A percentile compares a stretch with the other conserved stretches of the same genome.
Conservation (phyloP, 1,140 invertebrate species). For the Drosophila cardini region DNA sequence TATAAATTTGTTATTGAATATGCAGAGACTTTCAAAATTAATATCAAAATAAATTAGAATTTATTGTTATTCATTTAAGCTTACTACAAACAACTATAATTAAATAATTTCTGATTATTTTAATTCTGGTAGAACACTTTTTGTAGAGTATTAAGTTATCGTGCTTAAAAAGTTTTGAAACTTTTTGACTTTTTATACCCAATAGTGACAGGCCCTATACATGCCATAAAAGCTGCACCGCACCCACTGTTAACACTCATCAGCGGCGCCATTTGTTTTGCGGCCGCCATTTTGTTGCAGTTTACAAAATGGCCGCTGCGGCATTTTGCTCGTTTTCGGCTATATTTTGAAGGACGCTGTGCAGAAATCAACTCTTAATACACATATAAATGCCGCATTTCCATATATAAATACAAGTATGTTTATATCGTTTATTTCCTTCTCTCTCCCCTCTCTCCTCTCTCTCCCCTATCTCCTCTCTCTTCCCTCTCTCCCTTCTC, state of each 20-base stretch:
- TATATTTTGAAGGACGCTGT: slow-evolving; percentile 26
- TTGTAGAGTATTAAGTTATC: no score
- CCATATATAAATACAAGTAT: slow-evolving; percentile 37
- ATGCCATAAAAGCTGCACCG: background rate
- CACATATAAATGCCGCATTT: slow-evolving; percentile 78
- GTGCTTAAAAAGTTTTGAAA: no score
- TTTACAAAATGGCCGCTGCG: slow-evolving; percentile 66
- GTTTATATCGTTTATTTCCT: slow-evolving; percentile 60
- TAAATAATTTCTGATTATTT: no score
- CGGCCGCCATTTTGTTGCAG: slow-evolving; percentile 74
- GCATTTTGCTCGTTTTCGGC: slow-evolving; percentile 11
- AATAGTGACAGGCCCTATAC: background rate
- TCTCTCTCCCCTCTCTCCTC: background rate
- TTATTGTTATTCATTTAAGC: no score
- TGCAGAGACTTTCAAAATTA: no score
- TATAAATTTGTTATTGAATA: no score
- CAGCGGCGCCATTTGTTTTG: slow-evolving; percentile 68
- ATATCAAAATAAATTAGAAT: no score
- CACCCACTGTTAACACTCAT: slow-evolving; percentile 68
- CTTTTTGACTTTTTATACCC: no score
- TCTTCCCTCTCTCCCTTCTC: slow-evolving; percentile 5
- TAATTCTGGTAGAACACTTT: no score
- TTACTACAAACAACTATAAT: no score
- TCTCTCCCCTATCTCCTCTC: background rate
- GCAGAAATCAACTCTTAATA: slow-evolving; percentile 72